Conservation (phyloP, 1,140 invertebrate genomes). For the Trigoniulus corallinus region DNA sequence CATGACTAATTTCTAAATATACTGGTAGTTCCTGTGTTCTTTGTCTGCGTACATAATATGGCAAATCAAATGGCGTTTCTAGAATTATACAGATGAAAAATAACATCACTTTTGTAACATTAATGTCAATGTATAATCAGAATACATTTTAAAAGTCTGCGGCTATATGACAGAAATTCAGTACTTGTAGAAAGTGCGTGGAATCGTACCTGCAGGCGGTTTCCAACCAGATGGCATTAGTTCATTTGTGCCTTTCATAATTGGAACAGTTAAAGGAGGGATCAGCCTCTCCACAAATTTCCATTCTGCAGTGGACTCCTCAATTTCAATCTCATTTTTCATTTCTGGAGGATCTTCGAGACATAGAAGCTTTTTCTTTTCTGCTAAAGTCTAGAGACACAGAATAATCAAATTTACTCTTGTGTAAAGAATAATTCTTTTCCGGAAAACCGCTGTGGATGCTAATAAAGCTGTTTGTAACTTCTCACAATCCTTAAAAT, state of each 20-base stretch:
- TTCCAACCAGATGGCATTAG: constrained; percentile 7
- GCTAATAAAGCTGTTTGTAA: too few relatives aligned
- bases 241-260: not conserved
- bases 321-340: not conserved
- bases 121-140: not conserved
- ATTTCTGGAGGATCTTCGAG: not conserved
- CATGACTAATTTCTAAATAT: constrained; percentile 10
- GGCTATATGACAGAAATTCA: too few relatives aligned
- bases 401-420: too few relatives aligned
- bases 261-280: constrained; percentile 11
- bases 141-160: not conserved
- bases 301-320: constrained; percentile 6
- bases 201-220: constrained; percentile 12
- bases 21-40: constrained; percentile 16
- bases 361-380: not conserved
- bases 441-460: too few relatives aligned
- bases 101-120: not conserved
- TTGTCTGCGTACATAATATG: constrained; percentile 16
- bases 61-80: constrained; percentile 11
- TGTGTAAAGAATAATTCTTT: too few relatives aligned
- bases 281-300: constrained; percentile 14
- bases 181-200: not conserved
- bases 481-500: too few relatives aligned
- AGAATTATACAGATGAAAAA: not conserved
- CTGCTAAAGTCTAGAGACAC: not conserved